A percentile compares a stretch with the other conserved stretches of the same genome.
Evolutionary conservation across 2,888 invertebrate genomes (phyloP).

Genomic region (Fissipunctia ypsillon): DNA sequence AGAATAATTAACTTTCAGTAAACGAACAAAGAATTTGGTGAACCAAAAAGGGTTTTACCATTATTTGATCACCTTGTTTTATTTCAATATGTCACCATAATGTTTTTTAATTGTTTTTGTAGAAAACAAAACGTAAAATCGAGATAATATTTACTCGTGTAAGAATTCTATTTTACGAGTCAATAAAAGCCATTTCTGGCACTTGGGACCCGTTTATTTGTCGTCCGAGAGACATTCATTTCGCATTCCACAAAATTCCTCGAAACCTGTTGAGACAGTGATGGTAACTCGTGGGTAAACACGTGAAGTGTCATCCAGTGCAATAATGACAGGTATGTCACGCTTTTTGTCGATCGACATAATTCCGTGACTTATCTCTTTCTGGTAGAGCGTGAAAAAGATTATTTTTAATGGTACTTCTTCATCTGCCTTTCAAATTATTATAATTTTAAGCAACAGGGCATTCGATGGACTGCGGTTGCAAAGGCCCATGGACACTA

Average conservation of each 20-base stretch:
- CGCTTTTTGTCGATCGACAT: background rate
- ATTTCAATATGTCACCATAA: background rate
- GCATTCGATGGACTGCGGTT: background rate
- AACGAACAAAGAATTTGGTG: constrained; percentile 3
- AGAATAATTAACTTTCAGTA: constrained; percentile 9
- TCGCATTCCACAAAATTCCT: constrained; percentile 30
- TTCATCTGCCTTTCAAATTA: background rate
- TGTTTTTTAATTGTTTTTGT: background rate
- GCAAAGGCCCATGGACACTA: background rate
- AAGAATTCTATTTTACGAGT: constrained; percentile 7
- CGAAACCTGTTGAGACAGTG: constrained; percentile 45
- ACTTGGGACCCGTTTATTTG: constrained; percentile 26
- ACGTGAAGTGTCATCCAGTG: constrained; percentile 1
- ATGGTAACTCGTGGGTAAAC: background rate
- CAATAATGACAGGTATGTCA: background rate
- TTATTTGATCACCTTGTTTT: background rate
- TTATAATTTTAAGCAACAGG: background rate
- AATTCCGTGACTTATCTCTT: background rate
- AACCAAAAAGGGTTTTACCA: background rate
- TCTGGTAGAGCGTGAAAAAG: background rate
- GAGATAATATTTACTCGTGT: background rate
- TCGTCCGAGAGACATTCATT: constrained; percentile 21
- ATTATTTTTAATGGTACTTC: background rate
- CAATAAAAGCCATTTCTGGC: constrained; percentile 10
- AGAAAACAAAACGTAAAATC: background rate